Base-by-base conservation (phyloP, 2,888 invertebrate species). In the Scaptodrosophila latifasciaeformis region DNA sequence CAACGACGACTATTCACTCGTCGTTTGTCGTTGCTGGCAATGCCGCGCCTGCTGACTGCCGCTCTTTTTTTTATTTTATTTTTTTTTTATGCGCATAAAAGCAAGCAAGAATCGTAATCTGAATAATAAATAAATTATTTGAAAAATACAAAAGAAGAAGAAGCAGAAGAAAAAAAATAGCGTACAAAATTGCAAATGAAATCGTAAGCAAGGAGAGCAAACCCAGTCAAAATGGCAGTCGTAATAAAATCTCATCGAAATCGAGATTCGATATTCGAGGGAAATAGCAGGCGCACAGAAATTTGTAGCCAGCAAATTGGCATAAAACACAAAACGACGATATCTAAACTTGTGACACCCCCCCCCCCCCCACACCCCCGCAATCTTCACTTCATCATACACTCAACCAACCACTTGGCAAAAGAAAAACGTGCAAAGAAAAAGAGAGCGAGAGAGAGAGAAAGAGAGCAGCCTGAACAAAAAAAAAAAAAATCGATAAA, bases 201-300 rank as follows among this genome's bases (percentile, higher is more conserved):
- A 40, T 39, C 18, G 52, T 43, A 34, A 31, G 31, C 21, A 43
- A 21, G 39, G n/a, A n/a, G n/a, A n/a, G n/a, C n/a, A n/a, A n/a
- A n/a, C n/a, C n/a, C n/a, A n/a, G 35, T 39, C 39, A 50, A 57
- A 57, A 57, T 54, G 45, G 45, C 45, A 24, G 53, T 43, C 24
- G 66, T 62, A 78, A 78, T 62, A 66, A 81, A 83, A 84, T 80
- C 81, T 78, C 82, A 81, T 84, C 83, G 84, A 83, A 83, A 82
- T 82, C 84, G 84, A 83, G 83, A 83, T 83, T 83, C 83, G 83
- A 83, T 84, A 83, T 83, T 83, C 84, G 83, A 82, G 83, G 84
- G 83, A 83, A 84, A 83, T 69, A 82, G 70, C 78, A 83, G 83
- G 83, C 74, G 78, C 82, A 62, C 83, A 83, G 81, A 62, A 70